Base-by-base conservation (phyloP, 35 echinoderm and acorn worm species). In the Apostichopus parvimensis region DNA sequence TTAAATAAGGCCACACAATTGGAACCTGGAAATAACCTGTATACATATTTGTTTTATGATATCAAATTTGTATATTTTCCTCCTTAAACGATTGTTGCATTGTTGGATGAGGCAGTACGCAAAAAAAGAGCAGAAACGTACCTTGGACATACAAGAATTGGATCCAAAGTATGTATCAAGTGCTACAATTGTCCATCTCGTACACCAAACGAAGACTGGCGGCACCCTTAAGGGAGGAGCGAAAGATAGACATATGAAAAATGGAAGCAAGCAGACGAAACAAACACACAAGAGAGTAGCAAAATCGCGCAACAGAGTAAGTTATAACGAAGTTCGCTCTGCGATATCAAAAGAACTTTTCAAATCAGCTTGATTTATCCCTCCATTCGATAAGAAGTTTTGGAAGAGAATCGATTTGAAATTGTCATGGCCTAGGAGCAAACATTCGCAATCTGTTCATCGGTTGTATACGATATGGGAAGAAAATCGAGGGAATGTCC, bases 321-420 rank as follows among this genome's bases (percentile, higher is more conserved):
- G 28, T 79, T 79, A 79, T 34, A 25, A 9, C 77, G 22, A n/a
- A 11, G 28, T 79, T 79, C 77, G 22, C 52, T 79, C 22, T 79
- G 77, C 77, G 1, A 79, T 79, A 79, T 79, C 77, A 23, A 79
- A 79, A 5, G 18, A 79, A 79, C 23, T 79, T 79, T 79, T 24
- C 4, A 77, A 77, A 24, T 77, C 6, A 77, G 73, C 73, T 24
- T 5, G 73, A 9, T 77, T 77, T 77, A 24, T 77, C 5, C 73
- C 9, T 17, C 8, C 18, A 17, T 79, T 79, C 25, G 77, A 25
- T 6, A 79, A 45, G 77, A 4, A 25, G 0, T 79, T 79, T 52
- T 79, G 77, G 77, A 79, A 79, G 77, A 25, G 22, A 25, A 23
- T 79, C 77, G 77, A 11, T 11, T 4, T 11, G 5, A n/a, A 9